phyloP scores from a whole-genome alignment of 2,888 invertebrate species.

The Spisula subtruncata region DNA sequence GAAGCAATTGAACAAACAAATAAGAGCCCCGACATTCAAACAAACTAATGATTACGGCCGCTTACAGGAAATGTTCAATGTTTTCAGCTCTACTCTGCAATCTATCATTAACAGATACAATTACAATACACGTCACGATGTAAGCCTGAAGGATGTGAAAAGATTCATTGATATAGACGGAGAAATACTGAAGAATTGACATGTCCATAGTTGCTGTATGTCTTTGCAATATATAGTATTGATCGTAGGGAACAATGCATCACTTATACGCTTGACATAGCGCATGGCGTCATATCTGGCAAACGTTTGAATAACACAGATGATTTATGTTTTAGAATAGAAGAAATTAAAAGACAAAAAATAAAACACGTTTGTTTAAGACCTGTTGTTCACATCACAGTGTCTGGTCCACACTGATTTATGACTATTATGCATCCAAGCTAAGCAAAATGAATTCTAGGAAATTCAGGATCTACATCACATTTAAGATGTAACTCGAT shows the following conservation, averaged over 20 bases:
- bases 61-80: background rate
- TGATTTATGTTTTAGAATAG: background rate
- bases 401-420: too few relatives aligned
- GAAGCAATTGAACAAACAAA: background rate
- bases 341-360: slow-evolving; percentile 1
- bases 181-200: background rate
- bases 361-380: background rate
- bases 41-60: background rate
- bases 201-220: background rate
- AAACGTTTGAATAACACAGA: background rate
- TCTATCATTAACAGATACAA: background rate
- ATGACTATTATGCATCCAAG: too few relatives aligned
- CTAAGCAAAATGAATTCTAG: too few relatives aligned
- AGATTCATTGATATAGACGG: background rate
- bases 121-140: background rate
- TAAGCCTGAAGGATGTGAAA: background rate
- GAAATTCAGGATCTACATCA: too few relatives aligned
- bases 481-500: too few relatives aligned
- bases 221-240: background rate
- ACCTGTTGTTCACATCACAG: too few relatives aligned
- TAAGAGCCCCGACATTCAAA: background rate
- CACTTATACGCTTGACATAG: background rate
- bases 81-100: background rate
- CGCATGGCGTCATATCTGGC: background rate
- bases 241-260: background rate